Evolutionary conservation across 1,140 invertebrate genomes (phyloP), one percentile per base, ranked within the genome.

Genomic region (Thalassaphorura encarpata): DNA sequence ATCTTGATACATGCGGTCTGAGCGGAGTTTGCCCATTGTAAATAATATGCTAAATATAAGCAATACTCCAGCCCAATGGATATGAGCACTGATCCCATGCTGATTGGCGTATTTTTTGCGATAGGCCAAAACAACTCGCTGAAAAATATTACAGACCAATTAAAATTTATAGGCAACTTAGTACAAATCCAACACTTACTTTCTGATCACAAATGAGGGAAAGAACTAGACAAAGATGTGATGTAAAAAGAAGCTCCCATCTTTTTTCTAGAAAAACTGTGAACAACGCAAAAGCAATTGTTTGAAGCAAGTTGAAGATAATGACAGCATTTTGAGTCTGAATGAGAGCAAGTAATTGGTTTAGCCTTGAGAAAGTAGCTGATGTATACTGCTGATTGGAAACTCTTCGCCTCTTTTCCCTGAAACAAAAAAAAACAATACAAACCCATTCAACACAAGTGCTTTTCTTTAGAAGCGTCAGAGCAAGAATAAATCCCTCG

Each of bases 1-100:
- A 19, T 53, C 31, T 15, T 45, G 52, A n/a, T 24, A 53, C 52
- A 53, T 53, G 42, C 21, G n/a, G 18, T 53, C 42, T 19, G 41
- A 27, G 3, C n/a, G 21, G 16, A 43, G 23, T 16, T 39, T 45
- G 2, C 26, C 21, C 15, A 19, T 28, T 29, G 52, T 39, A 53
- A 53, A 46, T 2, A 53, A 1, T 29, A 43, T 45, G 1, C 28
- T 33, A 31, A 53, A 2, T 5, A 53, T 53, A 28, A 16, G 26
- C 11, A 45, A 23, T 1, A 33, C 13, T 8, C 18, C 27, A 24
- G 23, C 27, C 52, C 52, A 53, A 53, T 53, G 52, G 8, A 53
- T n/a, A n/a, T 11, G 33, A 36, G 33, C 11, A 11, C 33, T n/a
- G 33, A 36, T 36, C n/a, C 33, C 11, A 36, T 11, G n/a, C 11